A percentile compares a stretch with the other conserved stretches of the same genome.
phyloP scores from a whole-genome alignment of 1,140 invertebrate genomes.

The Epicauta chinensis region DNA sequence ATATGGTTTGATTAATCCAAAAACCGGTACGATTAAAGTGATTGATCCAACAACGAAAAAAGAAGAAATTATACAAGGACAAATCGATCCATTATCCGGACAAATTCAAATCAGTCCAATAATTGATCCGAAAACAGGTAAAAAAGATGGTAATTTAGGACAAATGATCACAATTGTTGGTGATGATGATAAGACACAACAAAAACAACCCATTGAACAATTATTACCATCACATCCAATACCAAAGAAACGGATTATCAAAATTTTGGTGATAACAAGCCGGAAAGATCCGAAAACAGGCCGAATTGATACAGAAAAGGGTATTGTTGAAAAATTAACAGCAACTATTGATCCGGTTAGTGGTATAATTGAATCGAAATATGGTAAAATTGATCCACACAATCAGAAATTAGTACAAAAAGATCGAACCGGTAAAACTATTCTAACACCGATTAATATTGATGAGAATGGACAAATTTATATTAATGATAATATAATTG shows the following conservation, averaged over 20 bases:
- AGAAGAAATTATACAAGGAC: constrained; percentile 47
- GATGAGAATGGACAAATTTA: constrained; percentile 58
- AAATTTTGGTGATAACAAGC: constrained; percentile 50
- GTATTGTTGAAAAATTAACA: constrained; percentile 50
- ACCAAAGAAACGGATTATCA: constrained; percentile 40
- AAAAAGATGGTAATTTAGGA: constrained; percentile 34
- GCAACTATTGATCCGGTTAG: constrained; percentile 50
- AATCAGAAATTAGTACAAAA: constrained; percentile 49
- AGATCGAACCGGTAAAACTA: constrained; percentile 52
- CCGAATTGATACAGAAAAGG: constrained; percentile 50
- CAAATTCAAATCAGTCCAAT: constrained; percentile 59
- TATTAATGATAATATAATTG: constrained; percentile 52
- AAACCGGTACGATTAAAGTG: constrained; percentile 47
- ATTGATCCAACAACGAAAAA: constrained; percentile 48
- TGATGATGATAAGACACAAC: constrained; percentile 45
- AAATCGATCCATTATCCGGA: constrained; percentile 55
- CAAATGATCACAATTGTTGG: constrained; percentile 37
- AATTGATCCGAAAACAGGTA: constrained; percentile 38
- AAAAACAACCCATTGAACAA: constrained; percentile 51
- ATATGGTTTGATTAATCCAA: constrained; percentile 51
- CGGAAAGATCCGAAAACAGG: constrained; percentile 52
- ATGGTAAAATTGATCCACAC: constrained; percentile 52
- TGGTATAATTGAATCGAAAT: constrained; percentile 52
- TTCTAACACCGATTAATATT: constrained; percentile 51
- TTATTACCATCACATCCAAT: constrained; percentile 46